Evolutionary conservation across 2,113 vertebrate genomes (phyloP).

Genomic region (Cranoglanis bouderius): DNA sequence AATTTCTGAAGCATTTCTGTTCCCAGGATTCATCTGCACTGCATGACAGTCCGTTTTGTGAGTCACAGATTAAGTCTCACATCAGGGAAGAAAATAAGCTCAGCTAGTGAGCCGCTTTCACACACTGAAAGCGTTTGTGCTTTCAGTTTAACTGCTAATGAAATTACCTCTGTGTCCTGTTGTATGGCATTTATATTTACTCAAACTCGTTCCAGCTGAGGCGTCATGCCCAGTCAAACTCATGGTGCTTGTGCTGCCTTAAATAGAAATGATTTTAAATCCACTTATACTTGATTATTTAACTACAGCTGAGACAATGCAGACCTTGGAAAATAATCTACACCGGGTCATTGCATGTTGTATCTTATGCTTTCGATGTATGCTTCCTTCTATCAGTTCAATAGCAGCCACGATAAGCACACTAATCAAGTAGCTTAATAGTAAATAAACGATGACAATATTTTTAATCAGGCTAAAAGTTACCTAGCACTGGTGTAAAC

Average conservation of each 20-base stretch:
- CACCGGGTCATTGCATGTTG: not conserved
- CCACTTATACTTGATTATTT: not conserved
- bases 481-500: not conserved
- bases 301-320: not conserved
- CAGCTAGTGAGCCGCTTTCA: constrained; percentile 2
- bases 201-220: not conserved
- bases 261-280: not conserved
- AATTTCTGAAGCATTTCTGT: not conserved
- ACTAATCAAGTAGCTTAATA: not conserved
- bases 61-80: constrained; percentile 14
- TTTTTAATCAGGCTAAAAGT: not conserved
- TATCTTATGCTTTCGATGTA: not conserved
- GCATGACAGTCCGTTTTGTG: not conserved
- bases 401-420: not conserved
- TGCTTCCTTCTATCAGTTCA: not conserved
- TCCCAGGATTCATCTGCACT: not conserved
- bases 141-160: constrained; percentile 15
- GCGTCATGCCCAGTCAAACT: not conserved
- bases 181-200: constrained; percentile 14
- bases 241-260: not conserved
- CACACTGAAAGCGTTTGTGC: not conserved
- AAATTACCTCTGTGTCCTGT: constrained; percentile 11
- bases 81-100: constrained; percentile 23
- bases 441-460: not conserved
- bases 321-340: not conserved